Evolutionary conservation across 2,797 vertebrate species (phyloP).

Genomic region (Propithecus deckenii): DNA sequence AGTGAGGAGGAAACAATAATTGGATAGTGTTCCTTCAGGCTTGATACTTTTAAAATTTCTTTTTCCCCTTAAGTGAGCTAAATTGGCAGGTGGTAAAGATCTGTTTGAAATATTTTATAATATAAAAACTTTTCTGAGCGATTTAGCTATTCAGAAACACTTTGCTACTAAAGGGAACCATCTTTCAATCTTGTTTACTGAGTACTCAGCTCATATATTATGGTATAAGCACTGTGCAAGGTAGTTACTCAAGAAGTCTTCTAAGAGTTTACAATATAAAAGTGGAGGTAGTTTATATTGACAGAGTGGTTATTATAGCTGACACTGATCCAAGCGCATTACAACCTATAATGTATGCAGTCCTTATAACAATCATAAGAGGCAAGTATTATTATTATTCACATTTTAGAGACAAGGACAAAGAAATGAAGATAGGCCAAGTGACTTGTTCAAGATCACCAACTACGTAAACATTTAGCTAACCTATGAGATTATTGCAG

Average conservation of each 20-base stretch:
- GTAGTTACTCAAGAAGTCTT: not conserved
- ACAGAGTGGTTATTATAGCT: not conserved
- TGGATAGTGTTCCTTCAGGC: not conserved
- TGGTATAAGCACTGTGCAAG: not conserved
- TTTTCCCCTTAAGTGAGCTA: not conserved
- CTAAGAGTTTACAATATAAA: not conserved
- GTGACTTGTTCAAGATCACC: not conserved
- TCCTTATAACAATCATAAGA: not conserved
- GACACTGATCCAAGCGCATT: not conserved
- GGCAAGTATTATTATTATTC: not conserved
- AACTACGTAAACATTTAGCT: not conserved
- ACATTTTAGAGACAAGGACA: not conserved
- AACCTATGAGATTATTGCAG: not conserved
- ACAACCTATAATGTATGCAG: not conserved
- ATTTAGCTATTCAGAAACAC: conserved; percentile 21
- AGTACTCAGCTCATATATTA: not conserved
- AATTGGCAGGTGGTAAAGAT: not conserved
- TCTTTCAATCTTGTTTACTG: conserved; percentile 5
- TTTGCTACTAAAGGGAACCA: not conserved
- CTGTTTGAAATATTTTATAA: conserved; percentile 8
- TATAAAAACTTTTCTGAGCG: conserved; percentile 21
- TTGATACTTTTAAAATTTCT: not conserved
- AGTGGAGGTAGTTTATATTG: not conserved
- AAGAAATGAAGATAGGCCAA: not conserved
- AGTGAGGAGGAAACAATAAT: not conserved